Evolutionary conservation across 2,888 invertebrate species (phyloP), one percentile per base, ranked within the genome.

Genomic region (Tetragonisca angustula): DNA sequence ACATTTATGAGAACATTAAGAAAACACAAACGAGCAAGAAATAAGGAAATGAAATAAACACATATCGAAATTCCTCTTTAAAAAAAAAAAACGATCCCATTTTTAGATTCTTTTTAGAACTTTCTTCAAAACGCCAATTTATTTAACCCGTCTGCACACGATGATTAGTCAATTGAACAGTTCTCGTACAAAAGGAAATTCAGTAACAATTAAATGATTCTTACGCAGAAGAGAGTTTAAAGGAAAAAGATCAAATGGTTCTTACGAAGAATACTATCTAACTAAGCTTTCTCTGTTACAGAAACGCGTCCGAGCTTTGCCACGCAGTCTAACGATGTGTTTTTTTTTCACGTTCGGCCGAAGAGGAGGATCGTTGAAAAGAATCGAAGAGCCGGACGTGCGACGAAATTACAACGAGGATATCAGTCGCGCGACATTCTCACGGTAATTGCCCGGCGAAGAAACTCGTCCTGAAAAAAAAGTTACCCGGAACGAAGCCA

Each of bases 401-500:
- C 61, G 61, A 67, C 56, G 43, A 27, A 24, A 19, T 24, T 24
- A 61, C 24, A 24, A 61, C 24, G 61, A 61, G 24, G 43, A 43
- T 56, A 21, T 24, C 24, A 56, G 56, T 68, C 67, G 65, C 52
- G 32, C 32, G 65, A 50, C n/a, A 17, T 67, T 71, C 71, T 65
- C 59, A 36, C 54, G 64, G 32, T 74, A 61, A 72, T 65, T 21
- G 15, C 49, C 17, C 36, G 15, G 50, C 64, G 56, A 61, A 49
- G 54, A 9, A 74, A 56, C 65, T 52, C 54, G 36, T 49, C 32
- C 0, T 1, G 27, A 61, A 56, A 49, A 54, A 54, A 36, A 65
- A 19, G 50, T 54, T 21, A 52, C 32, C 21, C 54, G 56, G 62
- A 56, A 73, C 71, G 54, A 71, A 62, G 36, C 43, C 73, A 65